These are phyloP conservation scores for Limnephilus lunatus DNA, from an alignment of 2,888 invertebrate genomes.

Conservation along the genomic window DNA sequence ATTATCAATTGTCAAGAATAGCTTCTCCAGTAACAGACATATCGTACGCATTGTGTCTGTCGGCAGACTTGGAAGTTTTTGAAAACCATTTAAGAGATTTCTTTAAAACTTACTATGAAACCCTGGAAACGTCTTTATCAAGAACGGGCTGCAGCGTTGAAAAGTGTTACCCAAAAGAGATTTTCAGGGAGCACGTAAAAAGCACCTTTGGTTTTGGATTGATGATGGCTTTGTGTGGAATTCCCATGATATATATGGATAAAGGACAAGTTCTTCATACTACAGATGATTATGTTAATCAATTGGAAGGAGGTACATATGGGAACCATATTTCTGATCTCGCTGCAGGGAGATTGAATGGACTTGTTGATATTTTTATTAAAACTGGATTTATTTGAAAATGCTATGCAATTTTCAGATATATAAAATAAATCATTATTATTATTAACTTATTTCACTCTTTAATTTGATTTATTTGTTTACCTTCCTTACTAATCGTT, in stretches of 20 bases:
- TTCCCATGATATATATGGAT: slow-evolving; percentile 7
- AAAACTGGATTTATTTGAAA: neutral
- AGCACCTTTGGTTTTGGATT: slow-evolving; percentile 24
- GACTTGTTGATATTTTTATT: neutral
- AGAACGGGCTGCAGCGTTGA: slow-evolving; percentile 32
- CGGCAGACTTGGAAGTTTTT: neutral
- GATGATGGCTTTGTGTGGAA: neutral
- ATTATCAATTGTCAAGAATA: slow-evolving; percentile 10
- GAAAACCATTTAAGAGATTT: neutral
- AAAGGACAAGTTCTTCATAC: neutral
- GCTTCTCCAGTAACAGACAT: slow-evolving; percentile 10
- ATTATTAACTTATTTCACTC: neutral
- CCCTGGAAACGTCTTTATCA: neutral
- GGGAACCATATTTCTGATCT: neutral
- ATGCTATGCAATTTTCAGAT: neutral
- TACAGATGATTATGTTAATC: neutral
- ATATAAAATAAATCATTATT: no score
- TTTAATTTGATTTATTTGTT: neutral
- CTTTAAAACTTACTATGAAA: slow-evolving; percentile 43
- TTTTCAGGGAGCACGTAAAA: slow-evolving; percentile 31
- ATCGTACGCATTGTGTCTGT: neutral
- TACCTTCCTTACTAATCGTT: no score
- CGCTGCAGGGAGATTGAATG: neutral
- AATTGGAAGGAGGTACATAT: neutral
- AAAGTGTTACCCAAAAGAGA: slow-evolving; percentile 42